phyloP scores from a whole-genome alignment of 2,113 vertebrate genomes.

The Ptilonorhynchus violaceus region DNA sequence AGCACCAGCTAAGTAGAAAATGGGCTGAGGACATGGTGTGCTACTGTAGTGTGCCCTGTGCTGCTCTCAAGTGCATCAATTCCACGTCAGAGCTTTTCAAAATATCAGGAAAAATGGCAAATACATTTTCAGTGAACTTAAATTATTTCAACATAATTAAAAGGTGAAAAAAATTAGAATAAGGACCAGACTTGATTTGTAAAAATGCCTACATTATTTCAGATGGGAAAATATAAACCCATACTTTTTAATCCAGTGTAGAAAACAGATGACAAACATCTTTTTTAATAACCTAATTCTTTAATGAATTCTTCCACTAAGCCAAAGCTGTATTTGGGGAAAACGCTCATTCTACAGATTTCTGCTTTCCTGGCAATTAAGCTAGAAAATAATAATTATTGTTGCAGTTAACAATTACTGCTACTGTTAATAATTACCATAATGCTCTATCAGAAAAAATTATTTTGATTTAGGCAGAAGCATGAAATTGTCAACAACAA shows the following conservation, averaged over 20 bases:
- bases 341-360: neutral
- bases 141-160: neutral
- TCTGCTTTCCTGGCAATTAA: slow-evolving; percentile 4
- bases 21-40: neutral
- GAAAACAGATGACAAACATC: neutral
- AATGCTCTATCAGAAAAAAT: slow-evolving; percentile 18
- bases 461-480: slow-evolving; percentile 20
- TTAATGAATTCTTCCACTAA: neutral
- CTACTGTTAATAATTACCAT: slow-evolving; percentile 26
- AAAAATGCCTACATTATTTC: neutral
- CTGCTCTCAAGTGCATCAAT: neutral
- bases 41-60: neutral
- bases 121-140: neutral
- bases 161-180: neutral
- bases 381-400: neutral
- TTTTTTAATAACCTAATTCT: neutral
- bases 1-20: neutral
- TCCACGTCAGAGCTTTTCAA: neutral
- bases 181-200: neutral
- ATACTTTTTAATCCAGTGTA: neutral
- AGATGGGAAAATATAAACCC: neutral
- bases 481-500: slow-evolving; percentile 1
- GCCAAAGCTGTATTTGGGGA: neutral
- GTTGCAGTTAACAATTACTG: neutral
- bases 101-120: neutral